A percentile compares a stretch with the other conserved stretches of the same genome.
These are phyloP conservation scores for Dusona sp. DNA, from an alignment of 2,888 invertebrate genomes.

Conservation along the genomic window DNA sequence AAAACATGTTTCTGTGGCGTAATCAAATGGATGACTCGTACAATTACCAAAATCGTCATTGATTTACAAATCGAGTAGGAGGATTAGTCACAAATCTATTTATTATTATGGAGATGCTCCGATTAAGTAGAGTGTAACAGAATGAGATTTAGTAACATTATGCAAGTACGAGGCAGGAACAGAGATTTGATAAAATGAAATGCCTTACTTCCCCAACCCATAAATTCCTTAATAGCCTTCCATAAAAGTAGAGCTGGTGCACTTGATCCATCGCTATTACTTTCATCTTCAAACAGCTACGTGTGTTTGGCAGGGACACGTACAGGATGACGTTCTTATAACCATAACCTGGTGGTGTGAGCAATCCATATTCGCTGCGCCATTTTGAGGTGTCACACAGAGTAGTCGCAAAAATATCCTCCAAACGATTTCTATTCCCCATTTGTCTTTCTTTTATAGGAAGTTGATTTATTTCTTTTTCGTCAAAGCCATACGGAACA, in stretches of 20 bases:
- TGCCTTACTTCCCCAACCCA: background rate
- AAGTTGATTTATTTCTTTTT: constrained; percentile 36
- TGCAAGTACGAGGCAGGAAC: background rate
- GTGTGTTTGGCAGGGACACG: constrained; percentile 3
- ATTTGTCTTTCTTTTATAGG: constrained; percentile 38
- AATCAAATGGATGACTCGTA: background rate
- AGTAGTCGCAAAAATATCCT: constrained; percentile 18
- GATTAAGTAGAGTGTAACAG: background rate
- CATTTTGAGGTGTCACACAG: constrained; percentile 22
- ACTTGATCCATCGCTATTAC: constrained; percentile 9
- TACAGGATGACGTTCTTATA: constrained; percentile 25
- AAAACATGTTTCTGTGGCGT: background rate
- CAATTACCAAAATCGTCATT: background rate
- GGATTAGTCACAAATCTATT: background rate
- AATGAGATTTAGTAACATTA: background rate
- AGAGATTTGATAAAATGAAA: constrained; percentile 27
- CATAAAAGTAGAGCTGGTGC: background rate
- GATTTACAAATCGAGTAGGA: background rate
- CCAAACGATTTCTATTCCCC: constrained; percentile 18
- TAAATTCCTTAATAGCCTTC: constrained; percentile 1
- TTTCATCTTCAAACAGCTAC: background rate
- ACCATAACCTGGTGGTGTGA: background rate
- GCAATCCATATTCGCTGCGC: background rate
- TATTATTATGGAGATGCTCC: background rate
- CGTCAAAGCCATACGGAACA: constrained; percentile 25